A percentile compares a stretch with the other conserved stretches of the same genome.
These are phyloP conservation scores for Apus apus DNA, from an alignment of 2,113 vertebrate genomes.

Conservation along the genomic window DNA sequence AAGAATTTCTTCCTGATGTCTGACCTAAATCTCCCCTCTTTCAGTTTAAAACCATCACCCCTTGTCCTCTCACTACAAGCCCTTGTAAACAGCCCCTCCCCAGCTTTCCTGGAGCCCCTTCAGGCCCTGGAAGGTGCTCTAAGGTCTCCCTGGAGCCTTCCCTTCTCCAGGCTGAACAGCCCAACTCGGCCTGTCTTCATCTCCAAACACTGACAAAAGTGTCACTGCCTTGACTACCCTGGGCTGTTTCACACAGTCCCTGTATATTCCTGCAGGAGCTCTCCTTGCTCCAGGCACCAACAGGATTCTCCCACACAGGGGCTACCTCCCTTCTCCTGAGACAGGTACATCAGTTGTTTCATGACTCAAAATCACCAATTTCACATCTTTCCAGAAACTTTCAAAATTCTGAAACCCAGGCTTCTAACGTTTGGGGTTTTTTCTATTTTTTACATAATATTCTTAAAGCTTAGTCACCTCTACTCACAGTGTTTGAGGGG, in stretches of 20 bases:
- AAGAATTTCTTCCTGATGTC: too few relatives aligned
- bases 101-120: too few relatives aligned
- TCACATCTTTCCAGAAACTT: background rate
- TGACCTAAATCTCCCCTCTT: too few relatives aligned
- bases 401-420: background rate
- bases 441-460: background rate
- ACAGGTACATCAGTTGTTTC: accelerated
- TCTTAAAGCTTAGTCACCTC: background rate
- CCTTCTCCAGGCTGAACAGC: too few relatives aligned
- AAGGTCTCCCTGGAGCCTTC: too few relatives aligned
- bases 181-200: too few relatives aligned
- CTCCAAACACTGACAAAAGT: background rate
- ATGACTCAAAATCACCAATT: background rate
- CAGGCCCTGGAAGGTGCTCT: too few relatives aligned
- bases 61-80: too few relatives aligned
- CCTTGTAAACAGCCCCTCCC: too few relatives aligned
- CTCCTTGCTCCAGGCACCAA: background rate
- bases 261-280: background rate
- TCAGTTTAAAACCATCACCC: too few relatives aligned
- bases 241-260: accelerated
- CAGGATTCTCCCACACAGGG: background rate
- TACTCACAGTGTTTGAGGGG: background rate
- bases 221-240: accelerated
- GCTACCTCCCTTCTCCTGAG: background rate
- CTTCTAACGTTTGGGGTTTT: too few relatives aligned